Base-by-base conservation (phyloP, 1,140 invertebrate species). In the Thalassaphorura encarpata region DNA sequence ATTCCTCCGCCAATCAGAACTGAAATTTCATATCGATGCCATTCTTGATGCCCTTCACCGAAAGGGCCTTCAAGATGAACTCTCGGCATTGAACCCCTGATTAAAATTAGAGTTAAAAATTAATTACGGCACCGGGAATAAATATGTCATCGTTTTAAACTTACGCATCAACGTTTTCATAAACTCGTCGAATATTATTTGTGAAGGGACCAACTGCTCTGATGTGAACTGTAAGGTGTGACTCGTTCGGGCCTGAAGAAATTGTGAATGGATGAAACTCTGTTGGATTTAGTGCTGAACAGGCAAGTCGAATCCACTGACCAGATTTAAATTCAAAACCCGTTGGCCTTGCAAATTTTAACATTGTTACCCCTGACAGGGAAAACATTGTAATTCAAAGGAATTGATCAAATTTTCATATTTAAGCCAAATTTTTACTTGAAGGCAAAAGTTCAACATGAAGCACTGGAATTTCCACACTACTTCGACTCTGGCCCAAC, bases 261-360 rank as follows among this genome's bases (percentile, higher is more conserved):
- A 80, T 57, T 1, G 77, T 79, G 62, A 80, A 80, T 0, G 78
- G 77, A 68, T 80, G 77, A 66, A 72, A 80, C 66, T 80, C 78
- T 52, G 67, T 69, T 16, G 66, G 56, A 56, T 72, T 75, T 41
- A 79, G 68, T 11, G 51, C 68, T 6, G 71, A 58, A 64, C 76
- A 78, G 8, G 78, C 74, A 29, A 80, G 76, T 58, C 76, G 67
- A 4, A 80, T 68, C 78, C 78, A 80, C 63, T 80, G 78, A 18
- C 78, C 78, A 40, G 76, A 77, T 67, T 75, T 76, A 64, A 77
- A 79, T 19, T 76, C 72, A 66, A 80, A 80, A 56, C 76, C 74
- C 31, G 67, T 61, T 16, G 78, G 78, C 61, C 72, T 71, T 52
- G 69, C 69, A 60, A 80, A 75, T 61, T 72, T 70, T 36, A 80